These are phyloP conservation scores for Trididemnum clinides DNA, from an alignment of 23 tunicate genomes.

Conservation along the genomic window DNA sequence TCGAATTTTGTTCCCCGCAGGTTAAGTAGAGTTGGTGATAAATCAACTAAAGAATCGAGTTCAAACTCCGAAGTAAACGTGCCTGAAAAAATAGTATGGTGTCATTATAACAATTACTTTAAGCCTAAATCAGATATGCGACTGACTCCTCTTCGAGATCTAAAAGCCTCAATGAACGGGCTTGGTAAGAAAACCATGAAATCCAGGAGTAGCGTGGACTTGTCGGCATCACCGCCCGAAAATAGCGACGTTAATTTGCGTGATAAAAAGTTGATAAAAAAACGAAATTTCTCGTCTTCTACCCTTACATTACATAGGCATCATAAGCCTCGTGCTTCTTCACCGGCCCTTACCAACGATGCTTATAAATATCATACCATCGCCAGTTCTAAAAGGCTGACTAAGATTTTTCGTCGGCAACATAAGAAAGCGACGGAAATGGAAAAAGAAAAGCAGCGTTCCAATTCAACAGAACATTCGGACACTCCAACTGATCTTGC, in stretches of 20 bases:
- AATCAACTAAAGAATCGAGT: background rate
- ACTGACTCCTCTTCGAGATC: background rate
- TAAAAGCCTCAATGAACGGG: constrained; percentile 32
- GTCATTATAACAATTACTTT: constrained; percentile 37
- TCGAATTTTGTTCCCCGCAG: background rate
- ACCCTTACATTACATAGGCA: background rate
- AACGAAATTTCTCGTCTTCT: constrained; percentile 55
- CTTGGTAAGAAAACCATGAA: constrained; percentile 25
- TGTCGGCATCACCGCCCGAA: background rate
- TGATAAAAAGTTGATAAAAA: constrained; percentile 37
- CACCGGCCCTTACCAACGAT: background rate
- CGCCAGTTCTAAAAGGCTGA: constrained; percentile 69
- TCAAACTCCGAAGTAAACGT: background rate
- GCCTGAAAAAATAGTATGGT: constrained; percentile 82
- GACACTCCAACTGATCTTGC: too few species aligned
- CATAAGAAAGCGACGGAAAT: background rate
- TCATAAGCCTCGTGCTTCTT: background rate
- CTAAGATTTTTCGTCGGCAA: constrained; percentile 42
- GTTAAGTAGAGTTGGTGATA: background rate
- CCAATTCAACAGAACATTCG: too few species aligned
- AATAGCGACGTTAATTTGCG: constrained; percentile 26
- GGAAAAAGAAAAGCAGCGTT: too few species aligned
- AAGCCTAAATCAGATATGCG: constrained; percentile 22
- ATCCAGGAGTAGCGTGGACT: background rate
- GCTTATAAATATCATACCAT: constrained; percentile 14